phyloP scores from a whole-genome alignment of 2,888 invertebrate genomes.

The Nomada fucata region DNA sequence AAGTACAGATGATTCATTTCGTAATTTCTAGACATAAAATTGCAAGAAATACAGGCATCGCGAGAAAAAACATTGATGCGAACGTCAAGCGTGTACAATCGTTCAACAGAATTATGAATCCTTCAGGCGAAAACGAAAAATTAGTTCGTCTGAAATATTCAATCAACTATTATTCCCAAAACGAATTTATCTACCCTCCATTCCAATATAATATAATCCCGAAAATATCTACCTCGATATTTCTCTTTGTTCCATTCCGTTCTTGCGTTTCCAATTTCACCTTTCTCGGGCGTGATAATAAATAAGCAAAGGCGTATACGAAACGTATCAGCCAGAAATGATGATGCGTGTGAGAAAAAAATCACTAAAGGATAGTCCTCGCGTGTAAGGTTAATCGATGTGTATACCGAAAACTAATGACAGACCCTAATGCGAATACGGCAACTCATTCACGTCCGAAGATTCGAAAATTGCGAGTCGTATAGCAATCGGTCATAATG shows the following conservation, averaged over 20 bases:
- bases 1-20: no score
- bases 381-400: not conserved
- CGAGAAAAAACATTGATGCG: no score
- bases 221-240: not conserved
- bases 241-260: not conserved
- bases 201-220: no score
- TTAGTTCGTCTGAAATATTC: no score
- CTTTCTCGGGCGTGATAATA: not conserved
- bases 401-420: conserved; percentile 8
- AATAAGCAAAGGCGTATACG: conserved; percentile 5
- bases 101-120: no score
- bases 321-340: conserved; percentile 10
- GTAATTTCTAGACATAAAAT: no score
- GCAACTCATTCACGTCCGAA: not conserved
- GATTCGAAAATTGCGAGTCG: conserved; percentile 8
- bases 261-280: not conserved
- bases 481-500: conserved; percentile 14
- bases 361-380: not conserved
- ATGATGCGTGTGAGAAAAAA: conserved; percentile 15
- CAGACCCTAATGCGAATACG: not conserved
- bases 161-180: no score
- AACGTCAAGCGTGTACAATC: no score
- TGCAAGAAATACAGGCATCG: no score
- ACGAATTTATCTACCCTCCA: no score
- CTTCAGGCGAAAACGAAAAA: no score